Conservation (phyloP, 1,140 invertebrate species). For the Zaprionus camerounensis region DNA sequence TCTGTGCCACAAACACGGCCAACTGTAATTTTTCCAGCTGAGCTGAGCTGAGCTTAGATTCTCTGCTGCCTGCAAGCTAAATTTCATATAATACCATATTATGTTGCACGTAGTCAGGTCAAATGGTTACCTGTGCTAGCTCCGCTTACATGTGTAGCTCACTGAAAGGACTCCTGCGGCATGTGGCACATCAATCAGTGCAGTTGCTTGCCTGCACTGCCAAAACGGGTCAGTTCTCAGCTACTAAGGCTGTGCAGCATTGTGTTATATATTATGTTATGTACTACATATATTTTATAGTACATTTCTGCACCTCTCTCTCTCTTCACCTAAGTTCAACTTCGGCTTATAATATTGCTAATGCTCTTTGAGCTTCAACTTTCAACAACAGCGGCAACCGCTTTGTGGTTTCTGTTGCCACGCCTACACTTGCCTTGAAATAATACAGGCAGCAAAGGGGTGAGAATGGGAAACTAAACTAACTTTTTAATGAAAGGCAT, state of each 20-base stretch:
- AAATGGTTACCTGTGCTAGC: conserved; percentile 11
- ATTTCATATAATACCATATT: conserved; percentile 24
- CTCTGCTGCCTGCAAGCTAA: conserved; percentile 28
- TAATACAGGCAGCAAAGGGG: background rate
- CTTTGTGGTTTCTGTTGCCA: conserved; percentile 2
- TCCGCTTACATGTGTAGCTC: conserved; percentile 25
- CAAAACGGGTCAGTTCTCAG: background rate
- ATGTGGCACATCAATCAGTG: conserved; percentile 37
- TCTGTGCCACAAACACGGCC: conserved; percentile 21
- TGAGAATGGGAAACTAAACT: background rate
- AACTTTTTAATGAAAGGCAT: conserved; percentile 43
- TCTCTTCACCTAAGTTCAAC: background rate
- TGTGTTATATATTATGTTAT: background rate
- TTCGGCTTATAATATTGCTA: background rate
- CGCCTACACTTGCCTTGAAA: background rate
- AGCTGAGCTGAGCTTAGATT: conserved; percentile 19
- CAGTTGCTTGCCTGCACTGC: background rate
- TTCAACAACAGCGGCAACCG: background rate
- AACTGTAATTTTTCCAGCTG: conserved; percentile 48
- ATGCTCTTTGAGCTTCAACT: conserved; percentile 8
- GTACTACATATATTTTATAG: background rate
- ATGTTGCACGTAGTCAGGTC: conserved; percentile 26
- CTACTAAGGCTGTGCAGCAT: background rate
- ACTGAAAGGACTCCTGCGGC: conserved; percentile 16
- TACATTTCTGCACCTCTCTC: background rate